Evolutionary conservation across 2,888 invertebrate species (phyloP).

Genomic region (Heliconius cydno): DNA sequence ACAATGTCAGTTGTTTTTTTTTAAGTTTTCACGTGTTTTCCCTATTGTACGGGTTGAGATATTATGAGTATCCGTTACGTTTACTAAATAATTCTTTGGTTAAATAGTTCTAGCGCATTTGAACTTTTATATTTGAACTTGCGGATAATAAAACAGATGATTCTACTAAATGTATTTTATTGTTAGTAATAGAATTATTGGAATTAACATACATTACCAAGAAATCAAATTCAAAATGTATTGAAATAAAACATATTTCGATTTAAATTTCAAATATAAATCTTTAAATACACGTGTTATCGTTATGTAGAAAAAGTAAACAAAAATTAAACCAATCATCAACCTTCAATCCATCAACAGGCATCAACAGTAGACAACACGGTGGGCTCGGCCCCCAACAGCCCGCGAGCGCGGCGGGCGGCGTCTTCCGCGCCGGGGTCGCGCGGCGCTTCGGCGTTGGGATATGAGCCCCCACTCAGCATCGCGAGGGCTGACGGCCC

Average conservation of each 20-base stretch:
- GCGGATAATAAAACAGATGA: neutral
- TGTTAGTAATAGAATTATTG: no score
- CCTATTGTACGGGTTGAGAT: neutral
- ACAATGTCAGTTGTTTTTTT: conserved; percentile 58
- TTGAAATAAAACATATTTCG: no score
- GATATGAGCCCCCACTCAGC: conserved; percentile 60
- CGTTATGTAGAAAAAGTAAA: neutral
- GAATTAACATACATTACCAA: no score
- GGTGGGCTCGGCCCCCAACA: conserved; percentile 86
- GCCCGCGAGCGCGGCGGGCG: conserved; percentile 66
- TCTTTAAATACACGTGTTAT: no score
- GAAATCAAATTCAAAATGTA: no score
- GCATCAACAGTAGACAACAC: conserved; percentile 73
- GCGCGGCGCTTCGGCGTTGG: conserved; percentile 77
- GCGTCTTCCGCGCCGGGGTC: conserved; percentile 70
- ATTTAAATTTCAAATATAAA: no score
- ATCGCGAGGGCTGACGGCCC: conserved; percentile 81
- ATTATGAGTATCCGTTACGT: neutral
- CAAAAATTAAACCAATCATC: neutral
- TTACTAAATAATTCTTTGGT: neutral
- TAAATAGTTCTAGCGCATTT: neutral
- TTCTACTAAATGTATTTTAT: no score
- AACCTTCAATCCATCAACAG: neutral
- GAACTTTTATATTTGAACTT: neutral
- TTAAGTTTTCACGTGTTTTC: neutral